These are phyloP conservation scores for Cecidostiba fungosa DNA, from an alignment of 2,888 invertebrate species.

Conservation along the genomic window DNA sequence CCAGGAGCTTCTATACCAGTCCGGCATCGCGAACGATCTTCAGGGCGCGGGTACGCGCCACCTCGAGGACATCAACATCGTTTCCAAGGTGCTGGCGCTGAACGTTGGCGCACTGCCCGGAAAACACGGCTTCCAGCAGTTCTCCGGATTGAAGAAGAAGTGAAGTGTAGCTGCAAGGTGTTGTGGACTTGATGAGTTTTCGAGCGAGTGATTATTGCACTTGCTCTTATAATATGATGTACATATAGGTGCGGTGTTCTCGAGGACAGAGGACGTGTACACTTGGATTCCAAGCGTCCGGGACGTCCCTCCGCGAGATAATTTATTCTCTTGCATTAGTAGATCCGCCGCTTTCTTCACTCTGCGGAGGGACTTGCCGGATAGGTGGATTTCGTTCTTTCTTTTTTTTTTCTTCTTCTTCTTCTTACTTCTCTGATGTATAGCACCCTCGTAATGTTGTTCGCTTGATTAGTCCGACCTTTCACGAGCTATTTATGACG, in stretches of 20 bases:
- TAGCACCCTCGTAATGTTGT: slow-evolving; percentile 17
- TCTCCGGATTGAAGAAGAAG: slow-evolving; percentile 44
- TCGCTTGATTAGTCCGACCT: slow-evolving; percentile 10
- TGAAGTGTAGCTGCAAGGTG: slow-evolving; percentile 11
- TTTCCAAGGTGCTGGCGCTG: slow-evolving; percentile 89
- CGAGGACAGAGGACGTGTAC: too few relatives aligned
- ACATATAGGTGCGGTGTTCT: too few relatives aligned
- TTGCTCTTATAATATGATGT: too few relatives aligned
- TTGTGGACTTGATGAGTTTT: too few relatives aligned
- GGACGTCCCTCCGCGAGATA: slow-evolving; percentile 23
- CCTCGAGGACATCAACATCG: slow-evolving; percentile 90
- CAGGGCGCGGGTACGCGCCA: slow-evolving; percentile 78
- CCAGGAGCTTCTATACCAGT: slow-evolving; percentile 85
- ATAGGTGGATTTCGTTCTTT: slow-evolving; percentile 4
- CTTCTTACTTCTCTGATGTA: background rate
- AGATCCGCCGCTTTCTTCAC: slow-evolving; percentile 7
- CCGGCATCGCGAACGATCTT: slow-evolving; percentile 83
- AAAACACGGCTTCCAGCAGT: slow-evolving; percentile 62
- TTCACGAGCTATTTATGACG: slow-evolving; percentile 46
- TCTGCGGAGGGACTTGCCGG: slow-evolving; percentile 12
- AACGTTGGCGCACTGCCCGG: slow-evolving; percentile 86
- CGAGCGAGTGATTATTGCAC: too few relatives aligned
- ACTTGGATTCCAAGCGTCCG: background rate
- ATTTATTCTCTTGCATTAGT: slow-evolving; percentile 43
- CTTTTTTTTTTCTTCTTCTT: background rate